Evolutionary conservation across 2,113 vertebrate species (phyloP), one percentile per base, ranked within the genome.

Genomic region (Cygnus buccinator): DNA sequence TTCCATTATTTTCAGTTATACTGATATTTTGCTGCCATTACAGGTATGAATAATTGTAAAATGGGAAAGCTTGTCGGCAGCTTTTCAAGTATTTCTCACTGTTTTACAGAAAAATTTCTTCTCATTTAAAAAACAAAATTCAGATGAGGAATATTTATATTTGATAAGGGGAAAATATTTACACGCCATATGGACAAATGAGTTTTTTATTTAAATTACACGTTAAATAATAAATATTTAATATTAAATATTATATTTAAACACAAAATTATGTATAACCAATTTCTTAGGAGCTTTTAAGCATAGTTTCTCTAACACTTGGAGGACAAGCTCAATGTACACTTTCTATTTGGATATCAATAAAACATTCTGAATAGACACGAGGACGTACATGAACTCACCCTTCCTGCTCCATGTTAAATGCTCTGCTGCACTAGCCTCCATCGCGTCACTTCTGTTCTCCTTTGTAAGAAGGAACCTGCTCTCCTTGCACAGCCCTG

Each of bases 391-490:
- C n/a, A 23, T 7, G 8, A 20, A 50, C 54, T 16, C 9, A 21
- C n/a, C 1, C 16, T 11, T 3, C 11, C 58, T 11, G 10, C 25
- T 23, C 37, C 57, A 7, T 0, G 19, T 14, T 10, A 7, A 23
- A 13, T 1, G 11, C 48, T 3, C n/a, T 6, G 44, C 71, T 6
- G 54, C 70, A 2, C 59, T 16, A 8, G 58, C 58, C 25, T 9
- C 33, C 7, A 1, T 7, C 12, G 3, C 21, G 0, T 9, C 2
- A 23, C 4, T 11, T 6, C 59, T 1, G 1, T 2, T 1, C 17
- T 1, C 70, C 50, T 35, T 8, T 4, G 20, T 28, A 6, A 11
- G 20, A 55, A 54, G n/a, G 39, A 39, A 4, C 39, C 23, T 0
- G 7, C 2, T 9, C 44, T 9, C 62, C 55, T 11, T 1, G 13